phyloP scores from a whole-genome alignment of 2,113 vertebrate species.

The Coregonus clupeaformis region DNA sequence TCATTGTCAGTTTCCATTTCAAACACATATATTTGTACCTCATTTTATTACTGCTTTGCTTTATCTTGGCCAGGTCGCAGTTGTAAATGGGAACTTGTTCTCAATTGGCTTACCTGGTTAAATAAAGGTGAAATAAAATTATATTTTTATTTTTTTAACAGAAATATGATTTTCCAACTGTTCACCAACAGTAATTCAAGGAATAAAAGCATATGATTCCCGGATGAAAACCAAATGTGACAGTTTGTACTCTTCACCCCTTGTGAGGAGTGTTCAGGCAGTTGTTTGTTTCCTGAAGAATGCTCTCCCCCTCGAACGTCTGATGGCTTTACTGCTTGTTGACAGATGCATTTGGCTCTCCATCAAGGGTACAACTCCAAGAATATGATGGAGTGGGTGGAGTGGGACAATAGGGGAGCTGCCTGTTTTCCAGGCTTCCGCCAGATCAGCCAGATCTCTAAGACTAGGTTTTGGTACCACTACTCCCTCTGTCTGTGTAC shows the following conservation, averaged over 20 bases:
- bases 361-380: neutral
- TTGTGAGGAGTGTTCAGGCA: neutral
- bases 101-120: too few relatives aligned
- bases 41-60: too few relatives aligned
- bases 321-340: constrained; percentile 18
- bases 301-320: neutral
- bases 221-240: neutral
- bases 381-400: neutral
- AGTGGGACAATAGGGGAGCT: too few relatives aligned
- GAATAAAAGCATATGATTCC: neutral
- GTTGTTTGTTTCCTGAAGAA: neutral
- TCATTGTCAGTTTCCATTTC: neutral
- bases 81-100: too few relatives aligned
- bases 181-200: neutral
- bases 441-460: too few relatives aligned
- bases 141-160: too few relatives aligned
- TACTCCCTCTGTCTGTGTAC: too few relatives aligned
- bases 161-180: neutral
- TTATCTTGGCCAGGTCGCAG: too few relatives aligned
- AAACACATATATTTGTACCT: neutral
- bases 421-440: too few relatives aligned
- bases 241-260: neutral
- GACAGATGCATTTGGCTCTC: constrained; percentile 8
- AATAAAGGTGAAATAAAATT: too few relatives aligned
- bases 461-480: too few relatives aligned